phyloP scores from a whole-genome alignment of 2,797 vertebrate genomes.

The Manis javanica region DNA sequence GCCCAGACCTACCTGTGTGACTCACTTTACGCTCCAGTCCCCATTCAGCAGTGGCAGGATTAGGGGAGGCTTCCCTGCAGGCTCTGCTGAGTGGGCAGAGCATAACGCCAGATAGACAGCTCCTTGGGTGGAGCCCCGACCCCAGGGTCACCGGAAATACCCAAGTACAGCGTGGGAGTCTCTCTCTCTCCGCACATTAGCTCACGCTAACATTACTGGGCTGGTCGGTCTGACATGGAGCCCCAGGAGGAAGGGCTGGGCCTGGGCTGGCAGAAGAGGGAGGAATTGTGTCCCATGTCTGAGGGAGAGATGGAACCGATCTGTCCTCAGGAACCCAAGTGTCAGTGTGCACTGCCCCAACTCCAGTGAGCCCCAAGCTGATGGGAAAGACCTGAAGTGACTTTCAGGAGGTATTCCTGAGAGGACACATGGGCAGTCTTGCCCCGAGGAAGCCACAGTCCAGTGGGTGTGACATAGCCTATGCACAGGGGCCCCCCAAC shows the following conservation, averaged over 20 bases:
- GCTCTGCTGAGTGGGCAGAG: background rate
- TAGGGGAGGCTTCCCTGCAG: background rate
- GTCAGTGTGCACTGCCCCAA: background rate
- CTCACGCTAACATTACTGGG: background rate
- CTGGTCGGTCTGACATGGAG: background rate
- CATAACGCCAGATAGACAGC: background rate
- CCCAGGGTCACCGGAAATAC: background rate
- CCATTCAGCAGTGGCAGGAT: background rate
- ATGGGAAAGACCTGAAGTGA: background rate
- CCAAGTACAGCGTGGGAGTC: background rate
- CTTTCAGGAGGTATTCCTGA: background rate
- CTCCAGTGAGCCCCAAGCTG: background rate
- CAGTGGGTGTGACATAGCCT: background rate
- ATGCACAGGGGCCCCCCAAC: background rate
- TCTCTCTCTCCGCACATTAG: background rate
- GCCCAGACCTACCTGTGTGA: conserved; percentile 56
- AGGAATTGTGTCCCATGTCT: background rate
- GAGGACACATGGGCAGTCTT: background rate
- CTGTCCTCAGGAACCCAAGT: background rate
- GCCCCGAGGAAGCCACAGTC: background rate
- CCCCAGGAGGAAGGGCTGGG: background rate
- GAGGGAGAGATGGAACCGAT: background rate
- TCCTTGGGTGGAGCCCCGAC: background rate
- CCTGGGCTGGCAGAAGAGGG: background rate
- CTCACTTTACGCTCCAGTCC: conserved; percentile 23